Conservation (phyloP, 2,888 invertebrate genomes). For the Drosophila engyochracea region DNA sequence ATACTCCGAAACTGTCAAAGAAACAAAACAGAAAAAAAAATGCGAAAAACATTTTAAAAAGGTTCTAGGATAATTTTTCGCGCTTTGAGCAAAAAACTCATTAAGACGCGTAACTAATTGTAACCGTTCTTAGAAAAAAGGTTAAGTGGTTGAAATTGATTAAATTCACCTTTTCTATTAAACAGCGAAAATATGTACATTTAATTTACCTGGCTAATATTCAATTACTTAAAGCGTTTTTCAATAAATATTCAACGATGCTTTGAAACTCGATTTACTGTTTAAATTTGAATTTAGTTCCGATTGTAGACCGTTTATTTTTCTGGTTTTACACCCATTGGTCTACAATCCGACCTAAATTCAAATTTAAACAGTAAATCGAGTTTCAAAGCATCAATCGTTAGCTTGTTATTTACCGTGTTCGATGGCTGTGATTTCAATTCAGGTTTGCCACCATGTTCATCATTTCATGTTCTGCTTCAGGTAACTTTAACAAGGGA, state of each 20-base stretch:
- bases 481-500: background rate
- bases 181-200: background rate
- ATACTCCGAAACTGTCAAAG: conserved; percentile 85
- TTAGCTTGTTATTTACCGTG: conserved; percentile 19
- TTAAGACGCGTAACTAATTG: conserved; percentile 9
- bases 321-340: conserved; percentile 1
- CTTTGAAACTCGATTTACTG: background rate
- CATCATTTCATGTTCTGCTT: background rate
- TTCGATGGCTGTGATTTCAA: conserved; percentile 29
- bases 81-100: conserved; percentile 22
- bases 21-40: conserved; percentile 4
- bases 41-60: background rate
- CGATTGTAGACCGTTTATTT: conserved; percentile 15
- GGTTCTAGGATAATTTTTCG: conserved; percentile 10
- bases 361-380: too few species aligned
- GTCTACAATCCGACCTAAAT: too few species aligned
- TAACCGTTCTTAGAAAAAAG: background rate
- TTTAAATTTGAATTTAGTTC: background rate
- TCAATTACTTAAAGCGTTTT: background rate
- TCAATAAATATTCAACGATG: background rate
- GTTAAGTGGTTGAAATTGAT: background rate
- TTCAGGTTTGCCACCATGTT: conserved; percentile 29
- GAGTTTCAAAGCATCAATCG: background rate
- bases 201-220: conserved; percentile 3
- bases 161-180: background rate